These are phyloP conservation scores for Watsonalla cultraria DNA, from an alignment of 2,888 invertebrate genomes.

Conservation along the genomic window DNA sequence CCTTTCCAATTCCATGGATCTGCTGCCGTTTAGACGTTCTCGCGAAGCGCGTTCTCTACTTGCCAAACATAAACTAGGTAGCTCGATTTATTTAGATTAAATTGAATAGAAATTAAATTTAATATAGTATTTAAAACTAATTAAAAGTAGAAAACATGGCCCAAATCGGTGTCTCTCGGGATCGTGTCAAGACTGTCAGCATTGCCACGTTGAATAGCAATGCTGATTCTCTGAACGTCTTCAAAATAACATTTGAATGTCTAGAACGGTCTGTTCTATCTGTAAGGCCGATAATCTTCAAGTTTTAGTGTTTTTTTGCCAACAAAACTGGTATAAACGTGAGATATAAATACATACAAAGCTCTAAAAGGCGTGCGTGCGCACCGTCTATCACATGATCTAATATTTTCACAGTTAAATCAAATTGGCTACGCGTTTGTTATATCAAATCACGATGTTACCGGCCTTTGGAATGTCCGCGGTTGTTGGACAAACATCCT, in stretches of 20 bases:
- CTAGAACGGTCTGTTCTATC: neutral
- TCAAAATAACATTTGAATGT: neutral
- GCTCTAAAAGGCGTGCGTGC: slow-evolving; percentile 35
- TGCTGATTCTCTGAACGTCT: neutral
- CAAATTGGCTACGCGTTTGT: slow-evolving; percentile 52
- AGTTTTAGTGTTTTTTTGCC: slow-evolving; percentile 12
- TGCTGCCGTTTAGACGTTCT: too few relatives aligned
- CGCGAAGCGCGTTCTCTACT: too few relatives aligned
- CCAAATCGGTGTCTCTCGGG: too few relatives aligned
- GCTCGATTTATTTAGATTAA: too few relatives aligned
- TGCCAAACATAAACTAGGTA: too few relatives aligned
- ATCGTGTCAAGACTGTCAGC: too few relatives aligned
- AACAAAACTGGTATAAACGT: slow-evolving; percentile 21
- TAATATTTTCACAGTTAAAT: slow-evolving; percentile 71
- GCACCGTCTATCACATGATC: slow-evolving; percentile 28
- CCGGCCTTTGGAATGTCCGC: slow-evolving; percentile 18
- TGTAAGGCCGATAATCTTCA: slow-evolving; percentile 6
- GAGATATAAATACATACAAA: slow-evolving; percentile 20
- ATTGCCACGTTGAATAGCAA: too few relatives aligned
- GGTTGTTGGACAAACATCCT: slow-evolving; percentile 18
- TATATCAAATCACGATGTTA: slow-evolving; percentile 21
- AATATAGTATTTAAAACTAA: too few relatives aligned
- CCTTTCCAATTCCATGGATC: too few relatives aligned
- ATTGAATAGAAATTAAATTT: too few relatives aligned
- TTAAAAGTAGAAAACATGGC: too few relatives aligned